These are phyloP conservation scores for Adineta ricciae DNA, from an alignment of 2,888 invertebrate species.

Conservation along the genomic window DNA sequence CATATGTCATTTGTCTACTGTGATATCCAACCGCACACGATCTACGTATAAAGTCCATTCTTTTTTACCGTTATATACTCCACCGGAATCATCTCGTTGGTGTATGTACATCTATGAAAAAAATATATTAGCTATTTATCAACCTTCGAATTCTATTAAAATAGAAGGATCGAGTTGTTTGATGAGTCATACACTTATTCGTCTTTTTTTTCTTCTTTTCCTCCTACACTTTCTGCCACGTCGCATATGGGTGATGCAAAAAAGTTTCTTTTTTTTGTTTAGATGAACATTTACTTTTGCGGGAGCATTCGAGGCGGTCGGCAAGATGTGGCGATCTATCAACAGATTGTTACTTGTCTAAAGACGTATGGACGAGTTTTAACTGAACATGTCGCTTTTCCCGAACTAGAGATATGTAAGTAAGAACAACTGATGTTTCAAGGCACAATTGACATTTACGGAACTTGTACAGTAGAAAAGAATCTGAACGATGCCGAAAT, in stretches of 20 bases:
- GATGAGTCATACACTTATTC: no score
- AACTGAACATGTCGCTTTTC: constrained; percentile 44
- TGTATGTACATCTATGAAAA: background rate
- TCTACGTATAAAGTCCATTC: background rate
- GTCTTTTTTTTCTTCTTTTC: background rate
- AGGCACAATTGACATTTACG: no score
- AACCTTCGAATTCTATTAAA: no score
- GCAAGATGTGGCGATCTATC: constrained; percentile 46
- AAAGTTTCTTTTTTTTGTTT: background rate
- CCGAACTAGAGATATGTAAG: constrained; percentile 35
- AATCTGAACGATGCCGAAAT: constrained; percentile 40
- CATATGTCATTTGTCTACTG: background rate
- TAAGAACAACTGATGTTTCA: constrained; percentile 20
- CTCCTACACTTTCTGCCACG: background rate
- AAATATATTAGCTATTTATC: no score
- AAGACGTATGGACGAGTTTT: constrained; percentile 43
- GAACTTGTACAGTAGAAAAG: constrained; percentile 29
- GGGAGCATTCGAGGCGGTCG: constrained; percentile 48
- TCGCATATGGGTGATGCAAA: background rate
- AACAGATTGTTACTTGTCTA: constrained; percentile 41
- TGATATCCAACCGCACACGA: background rate
- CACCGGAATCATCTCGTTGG: background rate
- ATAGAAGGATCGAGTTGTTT: no score
- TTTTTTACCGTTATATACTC: background rate
- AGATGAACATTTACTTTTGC: constrained; percentile 45